Percentiles rank a stretch among this genome's conserved stretches.
These are phyloP conservation scores for Drosophila sechellia DNA, from an alignment of 1,140 invertebrate species.

Conservation along the genomic window DNA sequence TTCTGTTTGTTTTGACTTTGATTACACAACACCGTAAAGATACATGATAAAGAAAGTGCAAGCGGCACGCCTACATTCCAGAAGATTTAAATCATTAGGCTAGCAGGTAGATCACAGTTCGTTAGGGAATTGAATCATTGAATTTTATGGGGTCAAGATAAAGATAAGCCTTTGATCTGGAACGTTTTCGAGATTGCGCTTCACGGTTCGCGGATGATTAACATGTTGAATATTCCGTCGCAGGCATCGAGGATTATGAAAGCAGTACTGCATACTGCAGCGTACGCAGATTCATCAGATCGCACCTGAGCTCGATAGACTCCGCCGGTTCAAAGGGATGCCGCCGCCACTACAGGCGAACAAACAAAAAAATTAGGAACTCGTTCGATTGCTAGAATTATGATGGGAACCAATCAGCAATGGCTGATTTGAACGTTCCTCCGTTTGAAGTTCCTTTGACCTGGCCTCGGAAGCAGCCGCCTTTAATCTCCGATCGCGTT, in stretches of 20 bases:
- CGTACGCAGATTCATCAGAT: constrained; percentile 49
- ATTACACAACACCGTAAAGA: constrained; percentile 25
- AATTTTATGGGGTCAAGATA: constrained; percentile 56
- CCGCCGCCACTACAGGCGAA: constrained; percentile 42
- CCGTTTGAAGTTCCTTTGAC: constrained; percentile 60
- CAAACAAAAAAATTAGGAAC: constrained; percentile 65
- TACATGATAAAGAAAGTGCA: constrained; percentile 21
- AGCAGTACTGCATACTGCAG: background rate
- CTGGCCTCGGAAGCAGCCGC: constrained; percentile 54
- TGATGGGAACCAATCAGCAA: constrained; percentile 46
- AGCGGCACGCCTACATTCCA: constrained; percentile 16
- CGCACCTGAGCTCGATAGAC: constrained; percentile 68
- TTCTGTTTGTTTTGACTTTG: constrained; percentile 10
- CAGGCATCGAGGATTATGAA: constrained; percentile 4
- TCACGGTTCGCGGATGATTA: constrained; percentile 68
- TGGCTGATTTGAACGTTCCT: constrained; percentile 3
- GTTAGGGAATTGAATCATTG: constrained; percentile 54
- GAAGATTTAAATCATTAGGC: background rate
- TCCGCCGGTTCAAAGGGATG: constrained; percentile 50
- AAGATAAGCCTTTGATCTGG: constrained; percentile 58
- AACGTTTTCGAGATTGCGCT: constrained; percentile 1
- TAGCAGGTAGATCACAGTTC: constrained; percentile 47
- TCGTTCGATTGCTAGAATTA: constrained; percentile 54
- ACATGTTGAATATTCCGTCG: constrained; percentile 34
- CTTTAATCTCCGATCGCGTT: constrained; percentile 62